phyloP scores from a whole-genome alignment of 2,888 invertebrate species.

The Lissonota sp. region DNA sequence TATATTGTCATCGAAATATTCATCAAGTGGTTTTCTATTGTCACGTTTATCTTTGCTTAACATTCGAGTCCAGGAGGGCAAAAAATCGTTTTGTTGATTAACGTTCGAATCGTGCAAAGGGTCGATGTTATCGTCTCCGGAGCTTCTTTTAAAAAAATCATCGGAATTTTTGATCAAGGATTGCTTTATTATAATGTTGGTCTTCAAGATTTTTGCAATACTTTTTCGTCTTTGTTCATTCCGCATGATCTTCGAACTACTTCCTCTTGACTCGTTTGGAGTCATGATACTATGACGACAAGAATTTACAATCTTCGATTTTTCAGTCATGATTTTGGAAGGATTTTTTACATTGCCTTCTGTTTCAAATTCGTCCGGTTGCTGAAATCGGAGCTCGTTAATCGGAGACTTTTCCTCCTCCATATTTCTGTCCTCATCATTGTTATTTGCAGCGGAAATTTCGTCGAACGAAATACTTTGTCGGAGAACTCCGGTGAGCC shows the following conservation, averaged over 20 bases:
- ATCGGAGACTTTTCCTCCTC: not conserved
- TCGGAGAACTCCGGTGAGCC: conserved; percentile 60
- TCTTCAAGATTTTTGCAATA: not conserved
- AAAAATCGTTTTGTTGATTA: conserved; percentile 11
- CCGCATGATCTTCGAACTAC: not conserved
- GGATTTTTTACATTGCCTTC: not conserved
- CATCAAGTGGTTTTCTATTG: conserved; percentile 10
- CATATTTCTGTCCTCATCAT: not conserved
- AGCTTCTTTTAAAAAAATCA: not conserved
- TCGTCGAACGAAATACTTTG: conserved; percentile 3
- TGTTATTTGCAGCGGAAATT: not conserved
- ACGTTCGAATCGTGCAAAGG: conserved; percentile 21
- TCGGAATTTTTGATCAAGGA: not conserved
- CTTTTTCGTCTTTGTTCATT: not conserved
- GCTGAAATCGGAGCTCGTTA: not conserved
- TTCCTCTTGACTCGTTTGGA: conserved; percentile 9
- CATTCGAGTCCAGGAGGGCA: conserved; percentile 50
- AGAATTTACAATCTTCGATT: not conserved
- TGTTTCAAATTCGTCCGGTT: not conserved
- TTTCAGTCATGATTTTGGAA: not conserved
- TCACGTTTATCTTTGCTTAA: conserved; percentile 24
- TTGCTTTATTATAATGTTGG: not conserved
- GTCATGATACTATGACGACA: not conserved
- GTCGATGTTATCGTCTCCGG: not conserved
- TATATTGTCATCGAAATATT: conserved; percentile 1